Conservation (phyloP, 2,888 invertebrate species). For the Drosophila falleni region DNA sequence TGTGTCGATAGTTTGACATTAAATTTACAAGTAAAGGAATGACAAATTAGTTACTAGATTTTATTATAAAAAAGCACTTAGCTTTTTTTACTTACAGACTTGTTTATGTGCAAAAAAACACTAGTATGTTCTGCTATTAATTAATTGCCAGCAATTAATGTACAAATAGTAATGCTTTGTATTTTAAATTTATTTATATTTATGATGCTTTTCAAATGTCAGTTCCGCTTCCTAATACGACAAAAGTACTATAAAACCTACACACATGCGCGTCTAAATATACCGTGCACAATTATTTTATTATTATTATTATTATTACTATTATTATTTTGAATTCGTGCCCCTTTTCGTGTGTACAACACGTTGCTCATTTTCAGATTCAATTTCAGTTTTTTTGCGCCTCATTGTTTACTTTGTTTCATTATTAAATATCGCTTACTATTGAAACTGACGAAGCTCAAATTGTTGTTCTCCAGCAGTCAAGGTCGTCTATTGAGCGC, state of each 20-base stretch:
- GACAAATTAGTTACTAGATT: background rate
- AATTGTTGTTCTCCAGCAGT: slow-evolving; percentile 48
- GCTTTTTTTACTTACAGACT: background rate
- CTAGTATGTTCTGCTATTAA: slow-evolving; percentile 32
- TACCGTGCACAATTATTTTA: slow-evolving; percentile 38
- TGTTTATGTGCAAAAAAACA: background rate
- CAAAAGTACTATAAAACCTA: slow-evolving; percentile 44
- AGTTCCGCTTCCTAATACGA: slow-evolving; percentile 77
- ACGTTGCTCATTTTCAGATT: slow-evolving; percentile 10
- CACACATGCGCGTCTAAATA: slow-evolving; percentile 34
- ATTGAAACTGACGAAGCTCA: slow-evolving; percentile 38
- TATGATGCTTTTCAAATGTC: slow-evolving; percentile 58
- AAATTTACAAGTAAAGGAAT: background rate
- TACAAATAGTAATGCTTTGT: slow-evolving; percentile 4
- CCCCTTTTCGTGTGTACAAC: slow-evolving; percentile 22
- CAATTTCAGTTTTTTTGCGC: slow-evolving; percentile 33
- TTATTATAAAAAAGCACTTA: slow-evolving; percentile 4
- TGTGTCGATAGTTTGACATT: background rate
- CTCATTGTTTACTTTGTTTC: slow-evolving; percentile 72
- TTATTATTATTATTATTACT: slow-evolving; percentile 61
- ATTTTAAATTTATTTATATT: slow-evolving; percentile 21
- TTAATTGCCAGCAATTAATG: slow-evolving; percentile 30
- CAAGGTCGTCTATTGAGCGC: slow-evolving; percentile 74
- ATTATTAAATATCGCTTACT: slow-evolving; percentile 77
- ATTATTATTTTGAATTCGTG: slow-evolving; percentile 39